These are phyloP conservation scores for Hofmannophila pseudospretella DNA, from an alignment of 2,888 invertebrate genomes.

Conservation along the genomic window DNA sequence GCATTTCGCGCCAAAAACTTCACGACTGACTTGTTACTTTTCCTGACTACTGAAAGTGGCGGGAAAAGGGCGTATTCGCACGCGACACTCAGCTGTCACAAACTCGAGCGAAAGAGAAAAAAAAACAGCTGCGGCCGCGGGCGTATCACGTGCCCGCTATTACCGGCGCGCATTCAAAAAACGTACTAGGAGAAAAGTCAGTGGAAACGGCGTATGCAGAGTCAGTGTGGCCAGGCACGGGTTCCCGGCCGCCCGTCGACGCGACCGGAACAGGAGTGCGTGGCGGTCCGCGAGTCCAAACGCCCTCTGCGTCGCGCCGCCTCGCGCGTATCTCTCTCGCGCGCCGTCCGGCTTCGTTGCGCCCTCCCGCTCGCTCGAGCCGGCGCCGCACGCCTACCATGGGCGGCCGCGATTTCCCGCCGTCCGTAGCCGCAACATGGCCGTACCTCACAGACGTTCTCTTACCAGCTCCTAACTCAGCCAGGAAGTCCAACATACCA, in stretches of 20 bases:
- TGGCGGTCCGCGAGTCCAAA: slow-evolving; percentile 67
- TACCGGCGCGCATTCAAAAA: slow-evolving; percentile 69
- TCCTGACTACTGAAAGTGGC: slow-evolving; percentile 52
- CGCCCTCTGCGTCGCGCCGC: slow-evolving; percentile 79
- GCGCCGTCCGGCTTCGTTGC: slow-evolving; percentile 30
- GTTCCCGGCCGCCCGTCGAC: slow-evolving; percentile 75
- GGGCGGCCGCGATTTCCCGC: slow-evolving; percentile 76
- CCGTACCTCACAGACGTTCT: slow-evolving; percentile 33
- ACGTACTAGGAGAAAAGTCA: slow-evolving; percentile 66
- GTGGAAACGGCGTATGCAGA: slow-evolving; percentile 51
- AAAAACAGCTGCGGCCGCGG: slow-evolving; percentile 63
- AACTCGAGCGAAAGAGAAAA: slow-evolving; percentile 67
- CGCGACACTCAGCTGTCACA: slow-evolving; percentile 66
- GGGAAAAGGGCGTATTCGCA: slow-evolving; percentile 64
- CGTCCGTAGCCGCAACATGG: slow-evolving; percentile 63
- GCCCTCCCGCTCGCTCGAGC: slow-evolving; percentile 49
- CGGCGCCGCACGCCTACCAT: slow-evolving; percentile 72
- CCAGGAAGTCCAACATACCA: too few species aligned
- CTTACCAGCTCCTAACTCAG: background rate
- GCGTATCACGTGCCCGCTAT: slow-evolving; percentile 71
- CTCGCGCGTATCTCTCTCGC: slow-evolving; percentile 64
- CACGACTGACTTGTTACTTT: slow-evolving; percentile 34
- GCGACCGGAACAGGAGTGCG: slow-evolving; percentile 76
- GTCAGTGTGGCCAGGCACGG: slow-evolving; percentile 70
- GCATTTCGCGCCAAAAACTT: slow-evolving; percentile 75